These are phyloP conservation scores for Lasius platythorax DNA, from an alignment of 2,888 invertebrate species.

Conservation along the genomic window DNA sequence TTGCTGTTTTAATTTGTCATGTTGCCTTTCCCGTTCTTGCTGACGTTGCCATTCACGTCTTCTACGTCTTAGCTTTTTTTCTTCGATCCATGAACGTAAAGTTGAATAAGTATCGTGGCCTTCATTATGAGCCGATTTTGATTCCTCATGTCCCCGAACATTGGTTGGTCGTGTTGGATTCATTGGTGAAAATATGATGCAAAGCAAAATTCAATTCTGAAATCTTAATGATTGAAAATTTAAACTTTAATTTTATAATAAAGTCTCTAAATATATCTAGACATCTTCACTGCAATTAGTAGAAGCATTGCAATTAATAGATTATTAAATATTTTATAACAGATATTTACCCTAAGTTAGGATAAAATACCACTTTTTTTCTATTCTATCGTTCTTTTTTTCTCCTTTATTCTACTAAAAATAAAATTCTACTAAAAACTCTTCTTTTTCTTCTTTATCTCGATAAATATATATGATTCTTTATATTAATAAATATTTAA, in stretches of 20 bases:
- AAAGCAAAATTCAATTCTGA: neutral
- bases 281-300: neutral
- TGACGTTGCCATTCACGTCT: conserved; percentile 75
- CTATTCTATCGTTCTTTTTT: neutral
- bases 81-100: conserved; percentile 62
- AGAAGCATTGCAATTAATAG: neutral
- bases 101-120: neutral
- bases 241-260: neutral
- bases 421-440: neutral
- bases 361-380: neutral
- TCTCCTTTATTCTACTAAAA: neutral
- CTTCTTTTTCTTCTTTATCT: neutral
- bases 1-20: conserved; percentile 74
- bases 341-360: neutral
- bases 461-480: neutral
- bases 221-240: conserved; percentile 11
- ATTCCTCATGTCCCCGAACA: neutral
- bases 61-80: conserved; percentile 70
- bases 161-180: conserved; percentile 20
- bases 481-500: neutral
- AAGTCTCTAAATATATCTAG: neutral
- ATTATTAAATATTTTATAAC: no score
- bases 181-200: conserved; percentile 5
- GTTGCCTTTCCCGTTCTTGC: conserved; percentile 70
- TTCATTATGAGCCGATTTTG: conserved; percentile 27